Evolutionary conservation across 2,797 vertebrate genomes (phyloP), one percentile per base, ranked within the genome.

Genomic region (Crocodylus rhombifer): DNA sequence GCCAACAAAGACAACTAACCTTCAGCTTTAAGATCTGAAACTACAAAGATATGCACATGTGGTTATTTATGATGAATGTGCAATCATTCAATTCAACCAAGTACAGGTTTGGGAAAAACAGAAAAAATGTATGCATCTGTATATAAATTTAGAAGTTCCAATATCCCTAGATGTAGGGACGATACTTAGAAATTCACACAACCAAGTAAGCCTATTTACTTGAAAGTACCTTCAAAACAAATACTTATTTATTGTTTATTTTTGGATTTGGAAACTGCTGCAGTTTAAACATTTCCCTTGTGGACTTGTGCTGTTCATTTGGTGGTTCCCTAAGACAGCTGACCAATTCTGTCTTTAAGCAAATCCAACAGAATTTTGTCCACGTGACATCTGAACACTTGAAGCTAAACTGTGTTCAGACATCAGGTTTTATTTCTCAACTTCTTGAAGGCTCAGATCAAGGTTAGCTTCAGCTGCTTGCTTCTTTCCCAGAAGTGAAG

Each of bases 1-100:
- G 14, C n/a, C 6, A 12, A 63, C 61, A 63, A 60, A 56, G 36
- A 77, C 42, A 11, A 74, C 26, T 21, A 67, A 89, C 84, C 69
- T 28, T 23, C 16, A 74, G 9, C 23, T 65, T 2, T 69, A 36
- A 51, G 80, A 5, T 60, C 62, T 13, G 61, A 65, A 91, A 81
- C 30, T 69, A 4, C 16, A 87, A 8, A 15, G 13, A 76, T 5
- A 18, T 0, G 0, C 1, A 60, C 14, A 6, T 71, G 61, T 62
- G 56, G 18, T 16, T 73, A 56, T 51, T 86, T 75, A 25, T 28
- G 58, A 77, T 0, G 75, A 64, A 42, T 8, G 23, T 2, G 21
- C 20, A 69, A 69, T 23, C 80, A 15, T 23, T 62, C 65, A 17
- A 84, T 30, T 23, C 1, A 5, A 5, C 11, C 12, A 83, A 80